These are phyloP conservation scores for Poecilia picta DNA, from an alignment of 2,797 vertebrate species.

Conservation along the genomic window DNA sequence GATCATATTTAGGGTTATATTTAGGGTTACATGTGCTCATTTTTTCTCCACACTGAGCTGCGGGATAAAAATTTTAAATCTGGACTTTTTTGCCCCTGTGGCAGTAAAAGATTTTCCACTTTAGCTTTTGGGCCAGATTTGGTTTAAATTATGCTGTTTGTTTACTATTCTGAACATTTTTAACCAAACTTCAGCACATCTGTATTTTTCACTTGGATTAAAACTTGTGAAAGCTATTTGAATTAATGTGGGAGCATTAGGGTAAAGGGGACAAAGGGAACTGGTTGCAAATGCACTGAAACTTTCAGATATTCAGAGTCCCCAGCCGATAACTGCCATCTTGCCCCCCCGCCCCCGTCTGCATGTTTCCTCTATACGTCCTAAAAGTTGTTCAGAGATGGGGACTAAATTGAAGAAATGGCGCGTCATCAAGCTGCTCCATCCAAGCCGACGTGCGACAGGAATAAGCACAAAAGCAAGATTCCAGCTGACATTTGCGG, in stretches of 20 bases:
- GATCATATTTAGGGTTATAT: background rate
- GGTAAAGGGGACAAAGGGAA: background rate
- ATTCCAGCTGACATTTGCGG: slow-evolving; percentile 61
- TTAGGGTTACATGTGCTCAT: background rate
- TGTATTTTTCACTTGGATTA: background rate
- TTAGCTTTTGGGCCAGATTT: background rate
- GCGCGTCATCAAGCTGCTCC: slow-evolving; percentile 8
- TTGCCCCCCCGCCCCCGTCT: slow-evolving; percentile 46
- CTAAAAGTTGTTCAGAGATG: slow-evolving; percentile 33
- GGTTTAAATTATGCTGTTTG: background rate
- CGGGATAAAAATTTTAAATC: background rate
- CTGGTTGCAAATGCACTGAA: background rate
- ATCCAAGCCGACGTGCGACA: slow-evolving; percentile 37
- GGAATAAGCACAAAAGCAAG: slow-evolving; percentile 74
- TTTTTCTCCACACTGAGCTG: background rate
- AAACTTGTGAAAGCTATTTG: background rate
- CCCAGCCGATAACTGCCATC: slow-evolving; percentile 68
- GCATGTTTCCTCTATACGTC: slow-evolving; percentile 10
- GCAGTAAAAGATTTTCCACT: background rate
- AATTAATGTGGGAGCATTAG: background rate
- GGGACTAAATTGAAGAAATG: slow-evolving; percentile 16
- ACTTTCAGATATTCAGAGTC: slow-evolving; percentile 11
- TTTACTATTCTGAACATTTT: background rate
- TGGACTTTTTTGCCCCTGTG: background rate
- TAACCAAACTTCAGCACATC: background rate